Evolutionary conservation across 2,888 invertebrate genomes (phyloP).

Genomic region (Ophion obscuratus): DNA sequence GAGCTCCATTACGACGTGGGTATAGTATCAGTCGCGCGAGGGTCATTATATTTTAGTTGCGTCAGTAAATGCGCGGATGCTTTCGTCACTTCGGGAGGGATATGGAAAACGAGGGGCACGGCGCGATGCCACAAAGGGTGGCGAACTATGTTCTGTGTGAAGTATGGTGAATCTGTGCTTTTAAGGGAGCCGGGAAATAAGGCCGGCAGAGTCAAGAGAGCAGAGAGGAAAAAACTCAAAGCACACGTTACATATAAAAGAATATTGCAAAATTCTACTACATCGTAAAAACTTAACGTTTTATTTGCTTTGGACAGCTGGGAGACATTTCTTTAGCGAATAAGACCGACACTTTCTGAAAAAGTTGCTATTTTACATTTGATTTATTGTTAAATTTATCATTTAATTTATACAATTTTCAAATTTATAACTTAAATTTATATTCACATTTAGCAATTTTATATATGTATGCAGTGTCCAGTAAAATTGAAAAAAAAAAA

Average conservation of each 20-base stretch:
- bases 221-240: background rate
- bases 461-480: too few species aligned
- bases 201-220: background rate
- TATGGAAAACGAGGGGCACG: background rate
- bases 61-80: background rate
- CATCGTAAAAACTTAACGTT: background rate
- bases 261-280: background rate
- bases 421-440: too few species aligned
- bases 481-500: too few species aligned
- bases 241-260: background rate
- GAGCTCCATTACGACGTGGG: slow-evolving; percentile 8
- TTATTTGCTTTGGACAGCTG: too few species aligned
- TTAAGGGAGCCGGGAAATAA: background rate
- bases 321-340: too few species aligned
- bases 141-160: background rate
- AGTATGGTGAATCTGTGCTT: background rate
- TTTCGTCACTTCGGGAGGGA: background rate
- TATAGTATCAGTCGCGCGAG: slow-evolving; percentile 1
- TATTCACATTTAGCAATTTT: too few species aligned
- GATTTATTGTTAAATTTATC: too few species aligned
- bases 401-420: too few species aligned
- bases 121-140: background rate
- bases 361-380: too few species aligned
- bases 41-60: slow-evolving; percentile 11
- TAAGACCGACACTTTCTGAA: too few species aligned